A percentile compares a stretch with the other conserved stretches of the same genome.
These are phyloP conservation scores for Periophthalmus magnuspinnatus DNA, from an alignment of 2,797 vertebrate species.

Conservation along the genomic window DNA sequence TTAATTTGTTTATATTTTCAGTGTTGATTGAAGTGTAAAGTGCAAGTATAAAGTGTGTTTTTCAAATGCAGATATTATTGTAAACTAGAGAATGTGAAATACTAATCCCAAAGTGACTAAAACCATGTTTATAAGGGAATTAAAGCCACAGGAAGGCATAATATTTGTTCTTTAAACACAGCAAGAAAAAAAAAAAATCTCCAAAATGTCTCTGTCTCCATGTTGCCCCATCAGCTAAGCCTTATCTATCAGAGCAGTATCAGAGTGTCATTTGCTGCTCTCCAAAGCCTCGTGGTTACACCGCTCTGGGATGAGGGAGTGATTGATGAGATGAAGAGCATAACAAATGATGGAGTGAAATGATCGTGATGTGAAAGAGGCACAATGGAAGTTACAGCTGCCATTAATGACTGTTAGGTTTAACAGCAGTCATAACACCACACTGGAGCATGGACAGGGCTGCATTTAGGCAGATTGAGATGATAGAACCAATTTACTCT, in stretches of 20 bases:
- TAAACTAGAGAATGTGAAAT: no score
- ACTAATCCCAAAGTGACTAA: no score
- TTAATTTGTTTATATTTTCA: no score
- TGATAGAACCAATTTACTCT: conserved; percentile 53
- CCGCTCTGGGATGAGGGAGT: conserved; percentile 23
- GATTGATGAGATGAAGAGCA: conserved; percentile 55
- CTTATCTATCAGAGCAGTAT: conserved; percentile 36
- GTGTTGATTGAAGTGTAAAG: no score
- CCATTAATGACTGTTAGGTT: conserved; percentile 62
- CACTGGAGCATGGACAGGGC: conserved; percentile 33
- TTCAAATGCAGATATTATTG: no score
- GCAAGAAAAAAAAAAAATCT: neutral
- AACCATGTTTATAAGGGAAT: no score
- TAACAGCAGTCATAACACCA: conserved; percentile 63
- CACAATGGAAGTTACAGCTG: conserved; percentile 41
- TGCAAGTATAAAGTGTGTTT: no score
- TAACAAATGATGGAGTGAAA: conserved; percentile 54
- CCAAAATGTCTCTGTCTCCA: conserved; percentile 8
- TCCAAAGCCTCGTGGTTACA: conserved; percentile 18
- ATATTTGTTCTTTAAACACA: no score
- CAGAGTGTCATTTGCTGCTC: conserved; percentile 16
- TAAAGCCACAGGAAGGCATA: no score
- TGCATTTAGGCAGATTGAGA: conserved; percentile 52
- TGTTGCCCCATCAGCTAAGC: conserved; percentile 10
- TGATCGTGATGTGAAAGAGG: conserved; percentile 34